A percentile compares a stretch with the other conserved stretches of the same genome.
Conservation (phyloP, 2,888 invertebrate genomes). For the Watsonalla cultraria region DNA sequence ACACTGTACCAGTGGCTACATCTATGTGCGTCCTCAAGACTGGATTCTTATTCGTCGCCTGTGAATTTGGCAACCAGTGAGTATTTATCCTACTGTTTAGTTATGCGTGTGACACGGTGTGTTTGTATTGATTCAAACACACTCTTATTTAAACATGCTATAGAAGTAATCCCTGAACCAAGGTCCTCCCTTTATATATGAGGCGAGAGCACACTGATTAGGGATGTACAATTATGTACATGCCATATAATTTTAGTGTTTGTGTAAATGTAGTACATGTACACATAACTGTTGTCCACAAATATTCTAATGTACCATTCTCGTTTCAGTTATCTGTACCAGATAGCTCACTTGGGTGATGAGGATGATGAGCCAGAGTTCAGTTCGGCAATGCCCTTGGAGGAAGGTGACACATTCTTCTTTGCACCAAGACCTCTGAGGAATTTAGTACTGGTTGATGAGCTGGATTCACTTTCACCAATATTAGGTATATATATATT, state of each 20-base stretch:
- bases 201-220: slow-evolving; percentile 81
- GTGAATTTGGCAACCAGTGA: slow-evolving; percentile 99
- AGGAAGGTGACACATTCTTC: slow-evolving; percentile 99
- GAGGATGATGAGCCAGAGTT: slow-evolving; percentile 99
- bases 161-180: slow-evolving; percentile 79
- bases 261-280: no score
- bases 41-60: slow-evolving; percentile 98
- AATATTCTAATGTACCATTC: not conserved
- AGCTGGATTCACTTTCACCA: slow-evolving; percentile 96
- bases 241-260: no score
- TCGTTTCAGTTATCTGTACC: slow-evolving; percentile 91
- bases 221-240: slow-evolving; percentile 52
- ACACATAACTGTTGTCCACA: slow-evolving; percentile 4
- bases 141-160: slow-evolving; percentile 56
- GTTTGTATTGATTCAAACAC: slow-evolving; percentile 36
- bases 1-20: slow-evolving; percentile 97
- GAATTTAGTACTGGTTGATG: slow-evolving; percentile 97
- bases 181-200: slow-evolving; percentile 74
- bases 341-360: slow-evolving; percentile 99
- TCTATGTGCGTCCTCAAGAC: slow-evolving; percentile 99
- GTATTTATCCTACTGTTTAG: slow-evolving; percentile 57
- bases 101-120: slow-evolving; percentile 42
- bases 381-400: slow-evolving; percentile 97
- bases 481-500: slow-evolving; percentile 82
- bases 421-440: slow-evolving; percentile 96